These are phyloP conservation scores for Anthoscopus minutus DNA, from an alignment of 2,113 vertebrate species.

Conservation along the genomic window DNA sequence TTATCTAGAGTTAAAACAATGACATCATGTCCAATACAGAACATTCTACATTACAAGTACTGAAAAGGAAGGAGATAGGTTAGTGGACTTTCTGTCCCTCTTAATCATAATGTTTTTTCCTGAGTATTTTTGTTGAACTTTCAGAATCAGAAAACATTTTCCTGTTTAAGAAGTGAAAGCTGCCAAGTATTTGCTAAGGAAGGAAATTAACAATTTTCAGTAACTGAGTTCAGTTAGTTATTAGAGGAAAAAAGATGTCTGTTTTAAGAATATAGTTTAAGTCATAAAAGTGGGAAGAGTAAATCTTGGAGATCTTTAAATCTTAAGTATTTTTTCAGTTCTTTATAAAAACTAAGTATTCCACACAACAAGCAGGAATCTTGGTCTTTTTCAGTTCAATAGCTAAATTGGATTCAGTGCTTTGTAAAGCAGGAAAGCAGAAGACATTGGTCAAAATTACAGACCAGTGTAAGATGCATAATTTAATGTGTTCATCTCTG, in stretches of 20 bases:
- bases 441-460: slow-evolving; percentile 31
- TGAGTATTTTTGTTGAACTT: slow-evolving; percentile 41
- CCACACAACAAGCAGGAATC: not conserved
- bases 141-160: slow-evolving; percentile 33
- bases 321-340: not conserved
- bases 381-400: not conserved
- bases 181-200: slow-evolving; percentile 52
- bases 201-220: slow-evolving; percentile 46
- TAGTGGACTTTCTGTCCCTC: slow-evolving; percentile 11
- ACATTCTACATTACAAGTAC: not conserved
- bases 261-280: not conserved
- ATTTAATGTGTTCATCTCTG: slow-evolving; percentile 16
- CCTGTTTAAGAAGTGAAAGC: slow-evolving; percentile 60
- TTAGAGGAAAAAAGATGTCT: not conserved
- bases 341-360: not conserved
- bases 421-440: slow-evolving; percentile 59
- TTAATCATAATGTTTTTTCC: slow-evolving; percentile 2
- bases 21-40: not conserved
- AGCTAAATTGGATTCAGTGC: not conserved
- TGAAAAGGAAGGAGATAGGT: slow-evolving; percentile 23
- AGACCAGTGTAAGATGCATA: slow-evolving; percentile 23
- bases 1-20: slow-evolving; percentile 19
- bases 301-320: not conserved
- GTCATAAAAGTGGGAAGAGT: not conserved
- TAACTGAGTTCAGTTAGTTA: slow-evolving; percentile 20